A percentile compares a stretch with the other conserved stretches of the same genome.
phyloP scores from a whole-genome alignment of 2,888 invertebrate genomes.

The Endomychus coccineus region DNA sequence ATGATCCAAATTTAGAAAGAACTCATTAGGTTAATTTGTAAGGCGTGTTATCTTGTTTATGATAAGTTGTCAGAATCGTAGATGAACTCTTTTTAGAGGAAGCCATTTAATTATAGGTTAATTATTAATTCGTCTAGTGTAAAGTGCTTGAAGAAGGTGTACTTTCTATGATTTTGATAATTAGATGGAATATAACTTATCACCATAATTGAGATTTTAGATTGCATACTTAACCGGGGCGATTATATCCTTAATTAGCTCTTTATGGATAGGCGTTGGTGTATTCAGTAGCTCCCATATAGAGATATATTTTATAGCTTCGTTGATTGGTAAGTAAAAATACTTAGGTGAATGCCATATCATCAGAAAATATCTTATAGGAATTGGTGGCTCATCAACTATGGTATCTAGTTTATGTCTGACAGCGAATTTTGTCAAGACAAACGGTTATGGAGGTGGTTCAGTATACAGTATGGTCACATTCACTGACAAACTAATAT shows the following conservation, averaged over 20 bases:
- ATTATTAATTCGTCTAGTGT: too few relatives aligned
- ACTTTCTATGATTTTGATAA: too few relatives aligned
- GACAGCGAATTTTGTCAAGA: slow-evolving; percentile 83
- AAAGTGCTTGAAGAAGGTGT: too few relatives aligned
- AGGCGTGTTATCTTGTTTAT: too few relatives aligned
- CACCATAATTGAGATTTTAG: too few relatives aligned
- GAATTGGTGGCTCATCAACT: slow-evolving; percentile 77
- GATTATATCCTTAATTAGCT: slow-evolving; percentile 53
- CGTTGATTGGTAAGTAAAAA: slow-evolving; percentile 49
- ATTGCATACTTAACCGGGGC: slow-evolving; percentile 60
- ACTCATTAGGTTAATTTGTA: too few relatives aligned
- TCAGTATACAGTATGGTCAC: slow-evolving; percentile 91
- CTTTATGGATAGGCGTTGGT: slow-evolving; percentile 53
- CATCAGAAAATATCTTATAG: slow-evolving; percentile 34
- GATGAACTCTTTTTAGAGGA: too few relatives aligned
- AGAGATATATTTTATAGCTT: slow-evolving; percentile 47
- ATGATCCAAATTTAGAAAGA: too few relatives aligned
- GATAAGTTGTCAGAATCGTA: too few relatives aligned
- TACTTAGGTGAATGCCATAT: neutral
- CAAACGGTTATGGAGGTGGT: slow-evolving; percentile 79
- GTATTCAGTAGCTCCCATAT: slow-evolving; percentile 33
- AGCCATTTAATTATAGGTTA: too few relatives aligned
- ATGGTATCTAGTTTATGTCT: slow-evolving; percentile 83
- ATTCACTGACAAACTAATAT: slow-evolving; percentile 86
- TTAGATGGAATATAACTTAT: too few relatives aligned